Evolutionary conservation across 2,113 vertebrate genomes (phyloP).

Genomic region (Phyllopteryx taeniolatus): DNA sequence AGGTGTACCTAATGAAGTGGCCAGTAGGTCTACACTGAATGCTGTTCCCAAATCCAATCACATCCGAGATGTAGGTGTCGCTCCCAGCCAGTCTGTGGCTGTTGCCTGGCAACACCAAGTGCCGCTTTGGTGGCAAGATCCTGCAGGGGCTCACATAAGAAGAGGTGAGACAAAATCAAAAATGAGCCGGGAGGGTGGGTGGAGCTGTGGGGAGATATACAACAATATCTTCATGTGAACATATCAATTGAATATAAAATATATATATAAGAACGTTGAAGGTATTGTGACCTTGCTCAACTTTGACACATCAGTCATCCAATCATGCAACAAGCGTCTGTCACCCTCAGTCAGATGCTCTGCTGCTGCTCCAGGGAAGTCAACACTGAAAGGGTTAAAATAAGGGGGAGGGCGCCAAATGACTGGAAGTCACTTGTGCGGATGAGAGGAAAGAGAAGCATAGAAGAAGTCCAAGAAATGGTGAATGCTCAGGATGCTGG

Average conservation of each 20-base stretch:
- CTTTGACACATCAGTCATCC: constrained; percentile 11
- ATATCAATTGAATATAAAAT: background rate
- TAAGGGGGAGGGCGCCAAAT: constrained; percentile 44
- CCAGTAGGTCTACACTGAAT: constrained; percentile 6
- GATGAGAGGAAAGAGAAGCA: constrained; percentile 18
- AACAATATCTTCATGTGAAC: background rate
- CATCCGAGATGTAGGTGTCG: constrained; percentile 11
- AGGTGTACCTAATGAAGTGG: background rate
- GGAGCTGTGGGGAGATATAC: background rate
- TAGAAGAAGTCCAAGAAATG: constrained; percentile 15
- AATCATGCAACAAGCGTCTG: constrained; percentile 26
- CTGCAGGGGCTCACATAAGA: constrained; percentile 35
- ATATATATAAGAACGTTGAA: background rate
- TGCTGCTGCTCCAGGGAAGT: constrained; percentile 24
- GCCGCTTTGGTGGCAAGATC: constrained; percentile 32
- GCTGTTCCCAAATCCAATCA: constrained; percentile 41
- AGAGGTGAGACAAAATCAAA: background rate
- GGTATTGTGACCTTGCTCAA: constrained; percentile 8
- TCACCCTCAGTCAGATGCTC: constrained; percentile 37
- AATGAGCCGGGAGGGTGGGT: constrained; percentile 2
- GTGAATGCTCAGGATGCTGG: constrained; percentile 10
- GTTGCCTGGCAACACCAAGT: constrained; percentile 64
- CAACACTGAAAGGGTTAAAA: constrained; percentile 48
- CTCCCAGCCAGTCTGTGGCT: constrained; percentile 10
- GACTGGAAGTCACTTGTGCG: constrained; percentile 41